Evolutionary conservation across 2,797 vertebrate species (phyloP), one percentile per base, ranked within the genome.

Genomic region (Thamnophis elegans): DNA sequence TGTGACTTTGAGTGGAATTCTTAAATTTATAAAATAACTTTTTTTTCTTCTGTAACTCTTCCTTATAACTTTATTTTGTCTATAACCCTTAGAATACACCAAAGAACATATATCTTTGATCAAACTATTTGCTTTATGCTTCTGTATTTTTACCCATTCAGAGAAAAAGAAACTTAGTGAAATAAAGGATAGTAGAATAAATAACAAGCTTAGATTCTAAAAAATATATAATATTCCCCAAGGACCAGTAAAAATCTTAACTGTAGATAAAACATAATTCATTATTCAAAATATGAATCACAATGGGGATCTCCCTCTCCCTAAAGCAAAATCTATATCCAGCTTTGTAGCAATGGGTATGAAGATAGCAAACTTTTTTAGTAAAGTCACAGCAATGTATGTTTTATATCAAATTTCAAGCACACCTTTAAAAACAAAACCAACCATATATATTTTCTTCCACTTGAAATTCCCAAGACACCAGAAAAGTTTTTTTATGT

Each of bases 221-320:
- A 56, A 87, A 90, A 62, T 28, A 62, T 58, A 62, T 58, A 88
- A 60, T 28, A 88, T 20, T 73, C 85, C 32, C 55, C 9, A 65
- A 14, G 36, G 20, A 28, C 2, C 32, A 22, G 59, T 90, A 85
- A 68, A 85, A 90, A 36, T 53, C 53, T 20, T n/a, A 85, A 47
- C 2, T 47, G 32, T 56, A 62, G 55, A 11, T 78, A 82, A 88
- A 88, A 51, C 26, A 56, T 16, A 16, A 90, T 91, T 51, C 88
- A 91, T 36, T 90, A 88, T 92, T 94, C 58, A 59, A 94, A 91
- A 92, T 22, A n/a, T 51, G 93, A 93, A 93, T 62, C 93, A 93
- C 85, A 88, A 14, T 1, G 26, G 42, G 55, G 47, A 65, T 1
- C 0, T 92, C 0, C 2, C 0, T 1, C 3, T 78, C 8, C 58